A percentile compares a stretch with the other conserved stretches of the same genome.
Conservation (phyloP, 2,888 invertebrate species). For the Andrena camellia region DNA sequence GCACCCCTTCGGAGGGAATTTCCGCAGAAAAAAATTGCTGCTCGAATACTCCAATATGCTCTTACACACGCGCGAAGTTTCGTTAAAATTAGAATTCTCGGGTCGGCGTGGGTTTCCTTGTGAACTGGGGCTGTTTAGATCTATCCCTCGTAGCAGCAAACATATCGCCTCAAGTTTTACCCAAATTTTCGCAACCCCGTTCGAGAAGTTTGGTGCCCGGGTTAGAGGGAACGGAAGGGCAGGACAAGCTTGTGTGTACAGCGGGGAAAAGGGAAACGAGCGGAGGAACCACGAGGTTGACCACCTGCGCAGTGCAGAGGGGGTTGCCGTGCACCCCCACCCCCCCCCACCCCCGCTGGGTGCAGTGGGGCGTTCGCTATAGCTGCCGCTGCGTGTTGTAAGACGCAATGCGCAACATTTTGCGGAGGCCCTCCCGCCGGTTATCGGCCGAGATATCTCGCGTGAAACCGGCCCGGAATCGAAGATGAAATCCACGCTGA, state of each 20-base stretch:
- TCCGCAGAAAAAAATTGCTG: no score
- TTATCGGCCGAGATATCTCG: slow-evolving; percentile 60
- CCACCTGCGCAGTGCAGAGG: slow-evolving; percentile 76
- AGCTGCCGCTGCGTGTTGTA: slow-evolving; percentile 71
- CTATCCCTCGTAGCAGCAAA: no score
- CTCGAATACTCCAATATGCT: no score
- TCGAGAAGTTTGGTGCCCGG: neutral
- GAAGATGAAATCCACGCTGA: slow-evolving; percentile 43
- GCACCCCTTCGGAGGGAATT: no score
- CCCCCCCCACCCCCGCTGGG: no score
- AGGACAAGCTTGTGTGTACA: neutral
- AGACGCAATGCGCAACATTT: slow-evolving; percentile 84
- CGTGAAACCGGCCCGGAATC: slow-evolving; percentile 51
- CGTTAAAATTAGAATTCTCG: no score
- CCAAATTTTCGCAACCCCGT: no score
- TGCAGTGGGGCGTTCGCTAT: slow-evolving; percentile 54
- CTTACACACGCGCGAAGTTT: no score
- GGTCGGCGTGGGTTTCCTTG: no score
- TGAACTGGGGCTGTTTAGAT: no score
- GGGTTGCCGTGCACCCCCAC: slow-evolving; percentile 48
- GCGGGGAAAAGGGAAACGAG: slow-evolving; percentile 15
- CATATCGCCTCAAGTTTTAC: no score
- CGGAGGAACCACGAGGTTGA: slow-evolving; percentile 66
- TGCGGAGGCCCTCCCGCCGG: slow-evolving; percentile 73
- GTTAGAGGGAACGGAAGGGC: neutral